These are phyloP conservation scores for Carassius gibelio DNA, from an alignment of 2,113 vertebrate species.

Conservation along the genomic window DNA sequence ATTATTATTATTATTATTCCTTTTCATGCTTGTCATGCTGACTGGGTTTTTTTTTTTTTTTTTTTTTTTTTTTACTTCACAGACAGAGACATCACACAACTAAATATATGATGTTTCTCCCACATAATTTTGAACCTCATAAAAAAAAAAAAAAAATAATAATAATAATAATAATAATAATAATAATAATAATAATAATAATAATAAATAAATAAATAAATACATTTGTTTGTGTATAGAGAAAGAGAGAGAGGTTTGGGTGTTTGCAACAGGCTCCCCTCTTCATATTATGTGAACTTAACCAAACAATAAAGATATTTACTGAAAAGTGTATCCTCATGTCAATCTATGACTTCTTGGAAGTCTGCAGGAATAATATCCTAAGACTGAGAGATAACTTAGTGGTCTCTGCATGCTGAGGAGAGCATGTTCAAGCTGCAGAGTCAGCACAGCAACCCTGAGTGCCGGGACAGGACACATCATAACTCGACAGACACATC, in stretches of 20 bases:
- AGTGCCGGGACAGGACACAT: neutral
- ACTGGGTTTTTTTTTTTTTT: neutral
- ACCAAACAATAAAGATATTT: neutral
- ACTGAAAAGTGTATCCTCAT: neutral
- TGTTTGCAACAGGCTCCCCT: neutral
- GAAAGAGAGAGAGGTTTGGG: neutral
- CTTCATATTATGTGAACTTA: neutral
- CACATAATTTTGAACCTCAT: neutral
- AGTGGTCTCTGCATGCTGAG: constrained; percentile 1
- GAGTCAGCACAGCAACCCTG: constrained; percentile 16
- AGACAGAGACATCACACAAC: neutral
- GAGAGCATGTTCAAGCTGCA: constrained; percentile 12
- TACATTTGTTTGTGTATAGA: no score
- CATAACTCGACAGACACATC: constrained; percentile 20
- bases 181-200: no score
- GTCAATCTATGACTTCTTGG: neutral
- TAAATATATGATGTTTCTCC: neutral
- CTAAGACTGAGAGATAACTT: constrained; percentile 11
- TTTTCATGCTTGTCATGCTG: no score
- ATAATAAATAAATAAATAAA: no score
- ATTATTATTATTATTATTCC: no score
- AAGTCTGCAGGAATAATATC: constrained; percentile 13
- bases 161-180: no score
- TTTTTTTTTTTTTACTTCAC: neutral
- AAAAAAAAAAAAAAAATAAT: no score